These are phyloP conservation scores for Orbicella faveolata DNA, from an alignment of 64 coral and sea anemone genomes.

Conservation along the genomic window DNA sequence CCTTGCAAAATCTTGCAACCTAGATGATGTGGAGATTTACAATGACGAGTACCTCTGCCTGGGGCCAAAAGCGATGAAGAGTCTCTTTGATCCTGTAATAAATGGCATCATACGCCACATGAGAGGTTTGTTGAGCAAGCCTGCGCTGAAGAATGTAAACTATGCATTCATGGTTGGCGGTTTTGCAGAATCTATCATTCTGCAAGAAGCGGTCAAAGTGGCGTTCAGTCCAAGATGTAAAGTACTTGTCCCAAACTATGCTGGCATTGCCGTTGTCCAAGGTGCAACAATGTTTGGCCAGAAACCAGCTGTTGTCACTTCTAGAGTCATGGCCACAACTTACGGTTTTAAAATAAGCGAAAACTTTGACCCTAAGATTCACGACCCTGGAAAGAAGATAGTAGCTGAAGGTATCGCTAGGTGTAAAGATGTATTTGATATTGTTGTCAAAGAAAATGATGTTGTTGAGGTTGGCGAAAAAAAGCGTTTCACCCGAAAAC, in stretches of 20 bases:
- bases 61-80: neutral
- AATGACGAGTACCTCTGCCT: neutral
- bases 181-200: slow-evolving; percentile 23
- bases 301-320: neutral
- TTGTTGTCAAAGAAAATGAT: slow-evolving; percentile 31
- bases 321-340: slow-evolving; percentile 1
- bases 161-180: slow-evolving; percentile 27
- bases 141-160: neutral
- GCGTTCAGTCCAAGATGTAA: neutral
- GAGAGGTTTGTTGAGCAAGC: neutral
- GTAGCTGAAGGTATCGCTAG: neutral
- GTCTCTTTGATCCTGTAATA: neutral
- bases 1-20: neutral
- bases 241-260: slow-evolving; percentile 15
- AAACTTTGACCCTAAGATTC: neutral
- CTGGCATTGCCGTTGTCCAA: slow-evolving; percentile 40
- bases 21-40: neutral
- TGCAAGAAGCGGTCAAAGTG: slow-evolving; percentile 1
- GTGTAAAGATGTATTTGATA: slow-evolving; percentile 22
- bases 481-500: neutral
- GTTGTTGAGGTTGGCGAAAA: neutral
- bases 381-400: neutral
- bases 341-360: neutral
- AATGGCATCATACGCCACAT: slow-evolving; percentile 11
- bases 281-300: slow-evolving; percentile 24